These are phyloP conservation scores for Ceratitis capitata DNA, from an alignment of 1,140 invertebrate species.

Conservation along the genomic window DNA sequence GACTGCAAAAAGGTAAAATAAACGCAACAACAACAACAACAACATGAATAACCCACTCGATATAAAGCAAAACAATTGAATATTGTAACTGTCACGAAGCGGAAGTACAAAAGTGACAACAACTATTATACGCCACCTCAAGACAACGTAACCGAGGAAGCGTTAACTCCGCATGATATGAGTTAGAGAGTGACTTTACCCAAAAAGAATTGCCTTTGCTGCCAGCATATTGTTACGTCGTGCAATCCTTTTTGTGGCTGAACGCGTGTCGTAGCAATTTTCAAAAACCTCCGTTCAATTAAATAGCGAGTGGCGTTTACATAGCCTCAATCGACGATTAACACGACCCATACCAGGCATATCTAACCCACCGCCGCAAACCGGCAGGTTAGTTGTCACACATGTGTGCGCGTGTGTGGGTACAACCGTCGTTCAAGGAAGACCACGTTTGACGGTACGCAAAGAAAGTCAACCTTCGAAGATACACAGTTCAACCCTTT, in stretches of 20 bases:
- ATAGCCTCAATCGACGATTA: slow-evolving; percentile 36
- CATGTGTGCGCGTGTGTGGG: background rate
- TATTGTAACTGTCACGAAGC: background rate
- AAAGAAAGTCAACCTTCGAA: background rate
- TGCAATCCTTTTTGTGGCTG: slow-evolving; percentile 18
- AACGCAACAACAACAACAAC: background rate
- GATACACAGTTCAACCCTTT: slow-evolving; percentile 1
- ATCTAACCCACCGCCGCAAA: too few relatives aligned
- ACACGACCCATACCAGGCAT: slow-evolving; percentile 1
- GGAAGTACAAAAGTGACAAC: slow-evolving; percentile 28
- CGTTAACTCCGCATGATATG: background rate
- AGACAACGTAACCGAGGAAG: background rate
- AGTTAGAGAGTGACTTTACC: background rate
- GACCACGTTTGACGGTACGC: too few relatives aligned
- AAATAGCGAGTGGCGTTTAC: slow-evolving; percentile 21
- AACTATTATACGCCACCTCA: slow-evolving; percentile 27
- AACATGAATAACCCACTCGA: background rate
- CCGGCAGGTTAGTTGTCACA: too few relatives aligned
- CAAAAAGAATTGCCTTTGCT: background rate
- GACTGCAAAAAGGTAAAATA: slow-evolving; percentile 19
- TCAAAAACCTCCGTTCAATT: slow-evolving; percentile 4
- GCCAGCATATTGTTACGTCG: slow-evolving; percentile 1
- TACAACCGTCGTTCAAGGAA: too few relatives aligned
- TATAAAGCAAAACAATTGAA: background rate
- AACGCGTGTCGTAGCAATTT: slow-evolving; percentile 20